A percentile compares a stretch with the other conserved stretches of the same genome.
phyloP scores from a whole-genome alignment of 1,140 invertebrate genomes.

The Vanessa atalanta region DNA sequence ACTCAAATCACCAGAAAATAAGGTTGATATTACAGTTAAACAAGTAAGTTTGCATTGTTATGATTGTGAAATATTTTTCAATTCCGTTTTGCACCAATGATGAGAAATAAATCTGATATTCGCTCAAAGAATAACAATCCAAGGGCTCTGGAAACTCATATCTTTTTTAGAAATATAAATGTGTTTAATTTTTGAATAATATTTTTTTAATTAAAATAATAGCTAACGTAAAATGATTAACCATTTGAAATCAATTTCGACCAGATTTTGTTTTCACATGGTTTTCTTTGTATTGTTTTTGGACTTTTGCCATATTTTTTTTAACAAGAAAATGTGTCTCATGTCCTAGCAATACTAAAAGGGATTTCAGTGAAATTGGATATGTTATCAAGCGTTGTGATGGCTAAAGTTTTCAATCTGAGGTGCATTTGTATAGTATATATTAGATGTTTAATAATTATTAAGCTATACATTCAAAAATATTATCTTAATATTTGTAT shows the following conservation, averaged over 20 bases:
- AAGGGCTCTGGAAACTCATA: slow-evolving; percentile 28
- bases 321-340: slow-evolving; percentile 37
- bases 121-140: slow-evolving; percentile 38
- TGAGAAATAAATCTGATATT: slow-evolving; percentile 47
- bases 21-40: slow-evolving; percentile 19
- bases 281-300: slow-evolving; percentile 13
- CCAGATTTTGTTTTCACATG: slow-evolving; percentile 20
- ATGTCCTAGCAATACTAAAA: slow-evolving; percentile 35
- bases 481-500: no score
- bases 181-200: background rate
- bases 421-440: slow-evolving; percentile 16
- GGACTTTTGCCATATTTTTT: slow-evolving; percentile 32
- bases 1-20: slow-evolving; percentile 41
- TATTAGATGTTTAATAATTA: background rate
- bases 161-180: background rate
- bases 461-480: no score
- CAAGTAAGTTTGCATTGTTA: slow-evolving; percentile 5
- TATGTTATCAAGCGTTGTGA: slow-evolving; percentile 53
- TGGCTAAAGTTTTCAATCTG: slow-evolving; percentile 53
- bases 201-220: no score
- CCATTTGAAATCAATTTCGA: slow-evolving; percentile 34
- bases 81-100: slow-evolving; percentile 37
- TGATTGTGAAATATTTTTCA: background rate
- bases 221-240: background rate
- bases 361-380: slow-evolving; percentile 44